phyloP scores from a whole-genome alignment of 1,140 invertebrate genomes.

The Ostrea edulis region DNA sequence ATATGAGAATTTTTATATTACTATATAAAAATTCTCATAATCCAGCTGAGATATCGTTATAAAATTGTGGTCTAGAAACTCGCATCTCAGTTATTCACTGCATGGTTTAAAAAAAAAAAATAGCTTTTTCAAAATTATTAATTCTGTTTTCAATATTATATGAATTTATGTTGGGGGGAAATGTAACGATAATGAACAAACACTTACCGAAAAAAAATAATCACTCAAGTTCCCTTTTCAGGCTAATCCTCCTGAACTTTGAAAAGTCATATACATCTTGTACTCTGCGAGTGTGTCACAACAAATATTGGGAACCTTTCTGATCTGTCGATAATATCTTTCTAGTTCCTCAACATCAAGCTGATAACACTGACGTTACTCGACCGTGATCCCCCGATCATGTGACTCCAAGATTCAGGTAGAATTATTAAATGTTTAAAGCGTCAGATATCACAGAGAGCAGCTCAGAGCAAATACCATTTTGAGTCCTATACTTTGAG shows the following conservation, averaged over 20 bases:
- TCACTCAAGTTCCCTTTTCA: too few species aligned
- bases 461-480: background rate
- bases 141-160: too few species aligned
- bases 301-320: background rate
- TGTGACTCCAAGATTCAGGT: background rate
- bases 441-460: background rate
- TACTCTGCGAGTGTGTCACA: background rate
- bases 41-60: too few species aligned
- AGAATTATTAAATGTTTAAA: background rate
- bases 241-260: too few species aligned
- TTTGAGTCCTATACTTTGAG: background rate
- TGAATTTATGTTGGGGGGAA: too few species aligned
- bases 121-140: too few species aligned
- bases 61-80: too few species aligned
- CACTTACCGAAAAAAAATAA: too few species aligned
- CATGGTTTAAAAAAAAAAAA: too few species aligned
- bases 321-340: constrained; percentile 1
- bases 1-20: too few species aligned
- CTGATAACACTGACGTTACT: constrained; percentile 3
- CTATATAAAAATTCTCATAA: too few species aligned
- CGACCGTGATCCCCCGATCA: constrained; percentile 26
- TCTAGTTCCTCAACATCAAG: background rate
- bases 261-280: background rate
- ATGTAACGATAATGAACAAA: too few species aligned
- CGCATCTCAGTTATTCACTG: background rate